Base-by-base conservation (phyloP, 2,888 invertebrate species). In the Drosophila trichaetosa region DNA sequence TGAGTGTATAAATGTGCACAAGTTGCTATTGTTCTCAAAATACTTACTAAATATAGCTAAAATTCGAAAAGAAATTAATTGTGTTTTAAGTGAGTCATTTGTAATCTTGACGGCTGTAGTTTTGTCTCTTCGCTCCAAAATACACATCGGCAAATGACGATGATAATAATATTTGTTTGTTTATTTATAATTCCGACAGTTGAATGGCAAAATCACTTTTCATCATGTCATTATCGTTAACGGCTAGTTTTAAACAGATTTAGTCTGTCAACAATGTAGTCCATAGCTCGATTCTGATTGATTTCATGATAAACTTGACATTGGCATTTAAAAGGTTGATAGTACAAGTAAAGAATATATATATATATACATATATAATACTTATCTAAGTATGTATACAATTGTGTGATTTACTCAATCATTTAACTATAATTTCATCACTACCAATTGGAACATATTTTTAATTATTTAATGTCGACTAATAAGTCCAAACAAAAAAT, bases 111-210 rank as follows among this genome's bases (percentile, higher is more conserved):
- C 29, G 48, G 11, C 38, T 61, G 5, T 21, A 46, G 42, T 33
- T 48, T 54, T 31, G 16, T 21, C 36, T 27, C 27, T n/a, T 34
- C n/a, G 4, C 16, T 42, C 11, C 36, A 49, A 34, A 31, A 36
- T 58, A 64, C 49, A 58, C 61, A 46, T 24, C 36, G 49, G 16
- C 6, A 24, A 68, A 51, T 31, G 5, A 24, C 27, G 52, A 24
- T 48, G 48, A 73, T 54, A 61, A 69, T 56, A 4, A 56, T 31
- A 56, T 36, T 54, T 61, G 2, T 40, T 13, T 77, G 33, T 77
- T 78, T 77, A 46, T 53, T 72, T 65, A 46, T 46, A 57, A 53
- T 34, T 54, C 27, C 13, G 11, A 27, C 18, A 46, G n/a, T 56
- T 60, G 21, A 31, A 21, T 56, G 29, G 27, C 16, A 49, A 61